phyloP scores from a whole-genome alignment of 1,140 invertebrate genomes.

The Drosophila bipectinata region DNA sequence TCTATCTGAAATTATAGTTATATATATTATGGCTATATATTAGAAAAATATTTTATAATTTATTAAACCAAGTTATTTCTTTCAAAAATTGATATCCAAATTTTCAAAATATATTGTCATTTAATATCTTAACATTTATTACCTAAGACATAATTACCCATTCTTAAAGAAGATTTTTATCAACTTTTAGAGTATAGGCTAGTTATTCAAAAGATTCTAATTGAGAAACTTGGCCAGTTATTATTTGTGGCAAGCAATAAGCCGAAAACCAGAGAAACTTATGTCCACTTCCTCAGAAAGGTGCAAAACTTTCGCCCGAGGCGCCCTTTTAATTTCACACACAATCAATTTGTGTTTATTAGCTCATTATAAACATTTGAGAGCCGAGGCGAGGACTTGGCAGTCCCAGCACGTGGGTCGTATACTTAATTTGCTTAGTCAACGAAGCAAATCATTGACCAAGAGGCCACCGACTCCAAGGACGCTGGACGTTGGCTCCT shows the following conservation, averaged over 20 bases:
- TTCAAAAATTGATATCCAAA: too few species aligned
- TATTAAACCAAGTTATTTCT: too few species aligned
- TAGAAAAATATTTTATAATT: too few species aligned
- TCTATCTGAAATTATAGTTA: too few species aligned
- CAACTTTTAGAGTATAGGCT: too few species aligned
- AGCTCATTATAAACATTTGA: constrained; percentile 69
- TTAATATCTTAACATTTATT: too few species aligned
- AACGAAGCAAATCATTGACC: constrained; percentile 77
- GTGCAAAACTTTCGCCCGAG: constrained; percentile 27
- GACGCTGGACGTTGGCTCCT: constrained; percentile 11
- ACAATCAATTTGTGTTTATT: constrained; percentile 72
- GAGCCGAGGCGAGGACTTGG: constrained; percentile 14
- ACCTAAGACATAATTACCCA: too few species aligned
- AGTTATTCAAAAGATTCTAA: neutral
- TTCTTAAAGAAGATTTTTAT: too few species aligned
- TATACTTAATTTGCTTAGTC: constrained; percentile 79
- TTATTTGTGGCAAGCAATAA: constrained; percentile 8
- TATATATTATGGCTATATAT: too few species aligned
- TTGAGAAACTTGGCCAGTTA: neutral
- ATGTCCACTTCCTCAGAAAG: constrained; percentile 1
- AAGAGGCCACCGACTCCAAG: constrained; percentile 15
- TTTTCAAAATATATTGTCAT: too few species aligned
- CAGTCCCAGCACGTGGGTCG: constrained; percentile 58
- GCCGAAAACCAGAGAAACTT: constrained; percentile 11
- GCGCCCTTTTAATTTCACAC: constrained; percentile 57